phyloP scores from a whole-genome alignment of 2,888 invertebrate genomes.

The Amblyjoppa proteus region DNA sequence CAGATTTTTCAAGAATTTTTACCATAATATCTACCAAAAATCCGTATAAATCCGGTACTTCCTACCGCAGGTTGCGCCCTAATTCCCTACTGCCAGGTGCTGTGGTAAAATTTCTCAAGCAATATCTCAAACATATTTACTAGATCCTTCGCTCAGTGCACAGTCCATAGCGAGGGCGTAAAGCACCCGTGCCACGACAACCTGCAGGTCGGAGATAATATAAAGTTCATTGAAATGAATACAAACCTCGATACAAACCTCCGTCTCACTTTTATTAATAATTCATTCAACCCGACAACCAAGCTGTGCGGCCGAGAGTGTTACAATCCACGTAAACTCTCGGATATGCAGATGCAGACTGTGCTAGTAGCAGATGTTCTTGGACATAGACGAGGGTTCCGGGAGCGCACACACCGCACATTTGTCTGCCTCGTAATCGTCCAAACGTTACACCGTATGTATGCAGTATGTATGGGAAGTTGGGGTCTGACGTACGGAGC shows the following conservation, averaged over 20 bases:
- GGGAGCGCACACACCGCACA: conserved; percentile 22
- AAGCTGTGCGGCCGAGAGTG: not conserved
- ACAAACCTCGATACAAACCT: not conserved
- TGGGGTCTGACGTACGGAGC: not conserved
- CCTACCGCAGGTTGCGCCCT: too few species aligned
- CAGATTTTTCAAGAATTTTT: too few species aligned
- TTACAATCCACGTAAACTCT: conserved; percentile 22
- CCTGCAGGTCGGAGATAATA: not conserved
- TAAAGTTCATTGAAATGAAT: not conserved
- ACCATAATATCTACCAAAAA: too few species aligned
- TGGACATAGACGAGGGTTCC: conserved; percentile 39
- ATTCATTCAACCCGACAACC: not conserved
- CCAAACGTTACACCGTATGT: conserved; percentile 1
- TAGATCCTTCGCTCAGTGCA: too few species aligned
- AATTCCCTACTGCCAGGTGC: too few species aligned
- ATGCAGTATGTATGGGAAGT: conserved; percentile 4
- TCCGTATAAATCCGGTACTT: too few species aligned
- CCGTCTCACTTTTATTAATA: not conserved
- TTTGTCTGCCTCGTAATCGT: conserved; percentile 52
- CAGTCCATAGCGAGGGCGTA: too few species aligned
- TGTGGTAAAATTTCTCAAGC: too few species aligned
- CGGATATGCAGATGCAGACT: conserved; percentile 30
- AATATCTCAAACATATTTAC: too few species aligned
- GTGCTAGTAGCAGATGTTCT: conserved; percentile 25
- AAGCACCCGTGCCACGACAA: too few species aligned